Conservation (phyloP, 1,140 invertebrate species). For the Gryllus bimaculatus region DNA sequence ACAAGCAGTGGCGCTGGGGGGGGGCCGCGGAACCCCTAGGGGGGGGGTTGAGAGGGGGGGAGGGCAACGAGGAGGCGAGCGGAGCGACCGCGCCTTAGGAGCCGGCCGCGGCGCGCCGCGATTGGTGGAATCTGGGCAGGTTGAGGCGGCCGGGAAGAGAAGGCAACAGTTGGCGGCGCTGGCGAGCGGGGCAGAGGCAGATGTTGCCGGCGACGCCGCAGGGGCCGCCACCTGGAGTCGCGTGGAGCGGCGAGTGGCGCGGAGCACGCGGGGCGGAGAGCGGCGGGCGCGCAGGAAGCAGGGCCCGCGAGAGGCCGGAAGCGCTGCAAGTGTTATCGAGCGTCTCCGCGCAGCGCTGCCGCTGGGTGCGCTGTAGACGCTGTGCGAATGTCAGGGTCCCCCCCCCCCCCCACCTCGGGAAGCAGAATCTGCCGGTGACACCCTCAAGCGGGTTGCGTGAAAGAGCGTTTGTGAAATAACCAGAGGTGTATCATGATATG, state of each 20-base stretch:
- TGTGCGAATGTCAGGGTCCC: neutral
- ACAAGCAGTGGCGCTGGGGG: no score
- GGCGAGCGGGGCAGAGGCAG: neutral
- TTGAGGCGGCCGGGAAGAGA: neutral
- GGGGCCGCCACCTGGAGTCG: neutral
- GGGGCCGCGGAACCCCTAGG: no score
- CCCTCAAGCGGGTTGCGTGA: no score
- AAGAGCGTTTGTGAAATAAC: no score
- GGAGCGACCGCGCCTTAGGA: neutral
- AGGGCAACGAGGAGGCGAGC: neutral
- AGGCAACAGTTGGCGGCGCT: neutral
- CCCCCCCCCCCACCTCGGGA: no score
- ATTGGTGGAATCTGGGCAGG: constrained; percentile 2
- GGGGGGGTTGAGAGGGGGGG: neutral
- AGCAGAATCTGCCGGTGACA: no score
- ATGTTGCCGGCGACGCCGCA: neutral
- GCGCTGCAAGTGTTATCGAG: neutral
- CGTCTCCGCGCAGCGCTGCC: neutral
- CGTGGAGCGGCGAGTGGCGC: neutral
- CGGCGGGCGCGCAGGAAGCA: neutral
- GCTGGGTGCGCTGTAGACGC: neutral
- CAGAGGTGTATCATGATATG: no score
- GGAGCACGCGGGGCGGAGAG: neutral
- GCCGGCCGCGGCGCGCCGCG: no score
- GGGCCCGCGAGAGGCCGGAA: neutral